Evolutionary conservation across 2,797 vertebrate genomes (phyloP).

Genomic region (Syngnathus rostellatus): DNA sequence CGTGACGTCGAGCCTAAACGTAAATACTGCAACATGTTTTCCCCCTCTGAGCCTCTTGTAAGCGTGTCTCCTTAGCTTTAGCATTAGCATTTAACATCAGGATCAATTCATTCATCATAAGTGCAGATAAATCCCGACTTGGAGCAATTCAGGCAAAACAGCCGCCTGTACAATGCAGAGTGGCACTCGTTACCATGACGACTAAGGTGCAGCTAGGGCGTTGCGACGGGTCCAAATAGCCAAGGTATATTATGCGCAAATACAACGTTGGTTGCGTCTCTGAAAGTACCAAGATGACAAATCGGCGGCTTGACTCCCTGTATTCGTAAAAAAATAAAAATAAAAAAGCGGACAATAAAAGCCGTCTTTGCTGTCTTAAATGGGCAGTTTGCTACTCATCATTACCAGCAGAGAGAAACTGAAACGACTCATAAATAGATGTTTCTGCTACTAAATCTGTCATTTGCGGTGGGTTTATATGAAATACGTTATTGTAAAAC

Average conservation of each 20-base stretch:
- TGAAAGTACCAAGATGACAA: not conserved
- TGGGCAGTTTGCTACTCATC: not conserved
- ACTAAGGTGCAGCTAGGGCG: not conserved
- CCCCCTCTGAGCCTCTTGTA: not conserved
- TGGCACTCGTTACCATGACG: constrained; percentile 1
- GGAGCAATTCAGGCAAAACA: not conserved
- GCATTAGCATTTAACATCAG: not conserved
- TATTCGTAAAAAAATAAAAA: not conserved
- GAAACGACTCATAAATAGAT: not conserved
- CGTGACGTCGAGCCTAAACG: not conserved
- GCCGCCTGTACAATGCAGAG: not conserved
- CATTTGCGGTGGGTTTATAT: not conserved
- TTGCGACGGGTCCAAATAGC: not conserved
- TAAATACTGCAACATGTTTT: not conserved
- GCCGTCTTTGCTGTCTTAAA: not conserved
- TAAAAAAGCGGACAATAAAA: not conserved
- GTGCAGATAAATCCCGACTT: not conserved
- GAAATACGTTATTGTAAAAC: not conserved
- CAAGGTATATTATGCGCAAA: not conserved
- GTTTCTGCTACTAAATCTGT: not conserved
- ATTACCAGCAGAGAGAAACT: not conserved
- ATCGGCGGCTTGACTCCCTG: not conserved
- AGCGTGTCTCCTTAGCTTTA: not conserved
- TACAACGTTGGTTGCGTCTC: not conserved
- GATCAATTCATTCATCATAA: not conserved